These are phyloP conservation scores for Mustela nigripes DNA, from an alignment of 2,113 vertebrate species.

Conservation along the genomic window DNA sequence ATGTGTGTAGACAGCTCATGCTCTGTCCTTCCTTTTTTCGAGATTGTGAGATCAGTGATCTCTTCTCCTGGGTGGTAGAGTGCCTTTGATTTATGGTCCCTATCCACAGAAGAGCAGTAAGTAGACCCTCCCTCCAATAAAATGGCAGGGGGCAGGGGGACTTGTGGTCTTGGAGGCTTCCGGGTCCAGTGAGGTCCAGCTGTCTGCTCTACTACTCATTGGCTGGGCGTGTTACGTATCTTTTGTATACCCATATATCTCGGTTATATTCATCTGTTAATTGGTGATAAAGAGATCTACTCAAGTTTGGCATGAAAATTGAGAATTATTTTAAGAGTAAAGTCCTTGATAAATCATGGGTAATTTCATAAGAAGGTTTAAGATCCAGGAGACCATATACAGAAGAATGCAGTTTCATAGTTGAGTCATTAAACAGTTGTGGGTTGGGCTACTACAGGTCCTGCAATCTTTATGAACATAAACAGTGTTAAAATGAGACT, in stretches of 20 bases:
- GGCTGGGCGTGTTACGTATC: not conserved
- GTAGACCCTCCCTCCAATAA: not conserved
- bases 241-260: not conserved
- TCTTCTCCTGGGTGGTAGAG: not conserved
- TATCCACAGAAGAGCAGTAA: not conserved
- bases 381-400: not conserved
- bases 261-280: not conserved
- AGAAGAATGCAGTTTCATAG: not conserved
- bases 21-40: not conserved
- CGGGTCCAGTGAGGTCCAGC: not conserved
- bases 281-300: not conserved
- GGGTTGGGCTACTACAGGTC: not conserved
- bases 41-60: not conserved
- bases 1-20: not conserved
- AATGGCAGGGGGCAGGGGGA: not conserved
- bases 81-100: not conserved
- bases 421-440: not conserved
- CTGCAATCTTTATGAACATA: not conserved
- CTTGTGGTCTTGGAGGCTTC: not conserved
- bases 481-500: constrained; percentile 15
- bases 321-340: constrained; percentile 25
- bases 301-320: not conserved
- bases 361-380: not conserved
- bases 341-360: not conserved
- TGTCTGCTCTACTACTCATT: not conserved